Evolutionary conservation across 2,113 vertebrate species (phyloP).

Genomic region (Machaerirhynchus nigripectus): DNA sequence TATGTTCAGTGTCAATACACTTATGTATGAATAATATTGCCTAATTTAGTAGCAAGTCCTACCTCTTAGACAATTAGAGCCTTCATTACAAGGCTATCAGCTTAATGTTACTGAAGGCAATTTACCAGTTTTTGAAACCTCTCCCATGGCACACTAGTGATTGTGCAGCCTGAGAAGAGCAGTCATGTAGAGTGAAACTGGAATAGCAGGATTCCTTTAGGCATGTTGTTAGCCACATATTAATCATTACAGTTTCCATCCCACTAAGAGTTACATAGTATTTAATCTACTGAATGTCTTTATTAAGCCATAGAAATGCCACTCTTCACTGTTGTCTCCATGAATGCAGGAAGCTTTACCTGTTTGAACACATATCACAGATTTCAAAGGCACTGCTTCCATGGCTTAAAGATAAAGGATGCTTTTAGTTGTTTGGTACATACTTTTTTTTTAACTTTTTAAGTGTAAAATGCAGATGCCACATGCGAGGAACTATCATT

Average conservation of each 20-base stretch:
- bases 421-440: accelerated
- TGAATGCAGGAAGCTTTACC: neutral
- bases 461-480: neutral
- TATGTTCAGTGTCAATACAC: neutral
- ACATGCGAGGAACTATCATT: neutral
- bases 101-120: neutral
- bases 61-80: neutral
- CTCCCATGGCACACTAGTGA: neutral
- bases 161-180: neutral
- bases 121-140: neutral
- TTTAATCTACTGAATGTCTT: neutral
- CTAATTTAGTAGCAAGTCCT: neutral
- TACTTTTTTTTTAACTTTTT: neutral
- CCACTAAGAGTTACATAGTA: neutral
- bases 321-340: neutral
- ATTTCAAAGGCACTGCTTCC: neutral
- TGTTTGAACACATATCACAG: neutral
- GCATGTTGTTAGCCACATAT: neutral
- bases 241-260: neutral
- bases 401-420: neutral
- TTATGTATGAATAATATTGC: neutral
- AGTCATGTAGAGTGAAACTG: neutral
- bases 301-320: neutral
- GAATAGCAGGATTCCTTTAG: neutral
- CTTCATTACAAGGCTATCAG: neutral